Conservation (phyloP, 2,797 vertebrate genomes). For the Lophius americanus region DNA sequence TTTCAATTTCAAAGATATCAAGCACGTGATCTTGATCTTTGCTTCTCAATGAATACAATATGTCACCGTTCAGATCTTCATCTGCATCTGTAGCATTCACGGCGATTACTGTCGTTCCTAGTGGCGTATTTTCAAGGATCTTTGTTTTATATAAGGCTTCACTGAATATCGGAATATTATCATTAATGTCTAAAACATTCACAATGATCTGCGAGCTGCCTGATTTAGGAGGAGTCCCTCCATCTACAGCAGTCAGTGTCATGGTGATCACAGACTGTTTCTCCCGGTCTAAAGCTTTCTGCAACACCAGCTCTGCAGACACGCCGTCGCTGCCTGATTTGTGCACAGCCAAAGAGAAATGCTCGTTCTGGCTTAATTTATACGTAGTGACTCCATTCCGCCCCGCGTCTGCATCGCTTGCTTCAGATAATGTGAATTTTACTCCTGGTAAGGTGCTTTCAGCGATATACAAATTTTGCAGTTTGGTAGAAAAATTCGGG, state of each 20-base stretch:
- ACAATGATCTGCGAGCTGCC: constrained; percentile 66
- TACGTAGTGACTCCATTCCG: constrained; percentile 85
- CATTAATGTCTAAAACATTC: constrained; percentile 72
- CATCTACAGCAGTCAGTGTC: constrained; percentile 74
- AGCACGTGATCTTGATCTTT: constrained; percentile 69
- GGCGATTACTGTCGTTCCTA: constrained; percentile 45
- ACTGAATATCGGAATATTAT: constrained; percentile 74
- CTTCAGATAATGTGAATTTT: constrained; percentile 87
- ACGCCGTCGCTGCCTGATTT: constrained; percentile 52
- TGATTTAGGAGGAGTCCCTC: constrained; percentile 65
- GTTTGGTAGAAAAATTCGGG: constrained; percentile 54
- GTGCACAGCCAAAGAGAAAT: constrained; percentile 84
- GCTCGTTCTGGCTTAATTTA: constrained; percentile 82
- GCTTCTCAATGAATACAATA: constrained; percentile 72
- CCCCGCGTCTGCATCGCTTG: constrained; percentile 85
- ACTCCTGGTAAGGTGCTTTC: constrained; percentile 77
- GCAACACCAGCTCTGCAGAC: constrained; percentile 77
- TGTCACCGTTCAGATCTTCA: constrained; percentile 72
- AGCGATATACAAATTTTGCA: constrained; percentile 64
- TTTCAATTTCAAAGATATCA: constrained; percentile 74
- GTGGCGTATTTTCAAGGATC: constrained; percentile 60
- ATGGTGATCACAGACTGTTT: constrained; percentile 66
- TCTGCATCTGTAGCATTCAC: constrained; percentile 77
- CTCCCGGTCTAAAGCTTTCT: constrained; percentile 78
- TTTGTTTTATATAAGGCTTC: constrained; percentile 70